Conservation (phyloP, 2,797 vertebrate species). For the Monodelphis domestica region DNA sequence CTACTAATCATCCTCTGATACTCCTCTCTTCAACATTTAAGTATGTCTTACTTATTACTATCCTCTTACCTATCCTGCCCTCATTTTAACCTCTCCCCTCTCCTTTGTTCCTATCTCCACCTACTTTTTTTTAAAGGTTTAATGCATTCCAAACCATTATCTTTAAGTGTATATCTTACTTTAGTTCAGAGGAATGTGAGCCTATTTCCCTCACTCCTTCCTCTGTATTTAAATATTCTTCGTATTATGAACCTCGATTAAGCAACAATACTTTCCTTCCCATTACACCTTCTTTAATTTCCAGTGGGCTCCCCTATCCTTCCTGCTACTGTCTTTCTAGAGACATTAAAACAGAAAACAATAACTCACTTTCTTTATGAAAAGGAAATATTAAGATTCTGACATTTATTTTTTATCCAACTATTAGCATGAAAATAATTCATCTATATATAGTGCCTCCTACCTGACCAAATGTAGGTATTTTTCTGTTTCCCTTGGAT, state of each 20-base stretch:
- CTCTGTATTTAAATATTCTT: not conserved
- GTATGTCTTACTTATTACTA: not conserved
- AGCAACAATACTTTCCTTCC: not conserved
- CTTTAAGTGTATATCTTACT: too few relatives aligned
- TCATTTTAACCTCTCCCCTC: not conserved
- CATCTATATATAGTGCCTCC: not conserved
- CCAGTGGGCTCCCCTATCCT: not conserved
- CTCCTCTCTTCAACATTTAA: not conserved
- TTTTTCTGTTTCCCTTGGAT: not conserved
- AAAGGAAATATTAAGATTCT: not conserved
- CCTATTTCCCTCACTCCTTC: not conserved
- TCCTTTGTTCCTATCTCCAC: not conserved
- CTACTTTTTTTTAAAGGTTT: not conserved
- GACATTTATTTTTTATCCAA: not conserved
- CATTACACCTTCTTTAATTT: not conserved
- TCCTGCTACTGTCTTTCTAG: not conserved
- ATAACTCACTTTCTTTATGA: not conserved
- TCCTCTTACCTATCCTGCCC: not conserved
- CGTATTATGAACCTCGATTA: not conserved
- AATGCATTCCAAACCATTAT: not conserved
- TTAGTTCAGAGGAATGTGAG: not conserved
- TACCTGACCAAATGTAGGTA: not conserved
- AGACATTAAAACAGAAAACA: not conserved
- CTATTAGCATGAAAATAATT: not conserved
- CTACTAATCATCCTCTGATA: not conserved